These are phyloP conservation scores for Rhabdomys dilectus DNA, from an alignment of 2,113 vertebrate species.

Conservation along the genomic window DNA sequence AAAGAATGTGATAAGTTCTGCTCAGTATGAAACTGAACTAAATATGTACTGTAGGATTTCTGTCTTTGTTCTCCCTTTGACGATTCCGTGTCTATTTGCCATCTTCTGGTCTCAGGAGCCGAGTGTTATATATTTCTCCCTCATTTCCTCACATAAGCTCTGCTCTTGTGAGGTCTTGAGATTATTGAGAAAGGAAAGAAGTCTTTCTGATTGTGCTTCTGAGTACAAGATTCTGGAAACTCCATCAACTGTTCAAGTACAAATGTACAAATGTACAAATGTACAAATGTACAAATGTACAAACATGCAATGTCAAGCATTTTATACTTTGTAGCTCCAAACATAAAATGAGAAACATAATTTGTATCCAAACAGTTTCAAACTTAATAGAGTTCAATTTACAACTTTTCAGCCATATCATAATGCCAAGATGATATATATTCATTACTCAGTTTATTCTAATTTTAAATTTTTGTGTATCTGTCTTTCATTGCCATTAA, in stretches of 20 bases:
- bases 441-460: background rate
- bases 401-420: background rate
- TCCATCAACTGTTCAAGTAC: background rate
- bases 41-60: rapidly evolving
- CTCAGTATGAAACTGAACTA: rapidly evolving
- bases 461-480: background rate
- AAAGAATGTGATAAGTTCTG: background rate
- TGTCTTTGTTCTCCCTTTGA: background rate
- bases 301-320: background rate
- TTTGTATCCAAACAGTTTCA: background rate
- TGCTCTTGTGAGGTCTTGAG: background rate
- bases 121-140: background rate
- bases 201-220: background rate
- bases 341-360: background rate
- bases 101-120: background rate
- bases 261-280: too few relatives aligned
- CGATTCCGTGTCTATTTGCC: background rate
- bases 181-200: background rate
- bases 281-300: too few relatives aligned
- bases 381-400: background rate
- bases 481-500: background rate
- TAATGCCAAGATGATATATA: background rate
- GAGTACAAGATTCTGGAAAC: background rate
- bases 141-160: background rate
- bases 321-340: background rate